phyloP scores from a whole-genome alignment of 2,797 vertebrate genomes.

The Anisognathus igniventris region DNA sequence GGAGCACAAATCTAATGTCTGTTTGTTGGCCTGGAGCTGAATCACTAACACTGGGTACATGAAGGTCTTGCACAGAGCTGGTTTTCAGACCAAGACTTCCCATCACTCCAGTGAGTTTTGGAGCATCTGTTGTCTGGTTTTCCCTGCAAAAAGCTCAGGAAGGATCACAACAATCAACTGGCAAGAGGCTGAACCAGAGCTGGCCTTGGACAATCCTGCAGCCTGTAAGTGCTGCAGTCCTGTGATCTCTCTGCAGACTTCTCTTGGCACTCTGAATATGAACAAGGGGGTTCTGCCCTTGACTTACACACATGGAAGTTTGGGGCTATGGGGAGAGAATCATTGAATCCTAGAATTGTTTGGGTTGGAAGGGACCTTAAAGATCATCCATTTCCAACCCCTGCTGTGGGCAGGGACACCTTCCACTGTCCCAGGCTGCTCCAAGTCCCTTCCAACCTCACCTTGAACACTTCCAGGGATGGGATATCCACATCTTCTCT shows the following conservation, averaged over 20 bases:
- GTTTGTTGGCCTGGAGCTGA: neutral
- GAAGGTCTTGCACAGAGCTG: neutral
- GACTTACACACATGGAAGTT: neutral
- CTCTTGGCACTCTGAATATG: neutral
- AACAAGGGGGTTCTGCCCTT: neutral
- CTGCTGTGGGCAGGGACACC: fast-evolving
- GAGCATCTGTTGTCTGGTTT: neutral
- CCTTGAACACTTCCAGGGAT: neutral
- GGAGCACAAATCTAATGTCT: neutral
- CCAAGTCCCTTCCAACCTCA: neutral
- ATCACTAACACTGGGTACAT: neutral
- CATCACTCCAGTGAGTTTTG: neutral
- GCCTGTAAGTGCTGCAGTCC: neutral
- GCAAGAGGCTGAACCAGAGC: neutral
- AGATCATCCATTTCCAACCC: neutral
- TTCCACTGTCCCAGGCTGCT: neutral
- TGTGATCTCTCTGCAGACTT: neutral
- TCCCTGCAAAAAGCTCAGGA: neutral
- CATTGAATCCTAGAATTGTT: neutral
- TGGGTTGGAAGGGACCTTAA: neutral
- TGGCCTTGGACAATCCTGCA: neutral
- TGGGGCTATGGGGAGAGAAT: neutral
- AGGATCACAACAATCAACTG: neutral
- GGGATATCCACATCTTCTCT: too few species aligned
- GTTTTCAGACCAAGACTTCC: neutral